Evolutionary conservation across 1,140 invertebrate species (phyloP), one percentile per base, ranked within the genome.

Genomic region (Harpegnathos saltator): DNA sequence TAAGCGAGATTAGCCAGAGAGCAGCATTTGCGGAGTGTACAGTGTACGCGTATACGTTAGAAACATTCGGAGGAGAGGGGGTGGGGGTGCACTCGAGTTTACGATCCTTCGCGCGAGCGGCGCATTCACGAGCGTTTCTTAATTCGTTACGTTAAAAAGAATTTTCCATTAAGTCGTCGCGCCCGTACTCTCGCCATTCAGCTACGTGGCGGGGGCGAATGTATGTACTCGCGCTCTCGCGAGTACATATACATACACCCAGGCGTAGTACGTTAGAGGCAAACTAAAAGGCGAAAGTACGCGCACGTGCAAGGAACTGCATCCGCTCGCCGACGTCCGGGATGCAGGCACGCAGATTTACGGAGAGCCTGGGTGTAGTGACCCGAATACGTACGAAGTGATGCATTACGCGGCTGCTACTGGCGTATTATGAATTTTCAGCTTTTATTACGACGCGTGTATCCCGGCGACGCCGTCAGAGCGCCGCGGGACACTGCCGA

Each of bases 401-500:
- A 90, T 87, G 84, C 82, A 89, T 90, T 85, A 82, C 80, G 69
- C 80, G 54, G 62, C 83, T 75, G 82, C 69, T 74, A 59, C 81
- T 56, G 61, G 50, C 83, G 72, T 85, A 87, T 90, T 89, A 89
- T 88, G 85, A 89, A 90, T 90, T 90, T 90, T 85, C 63, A 80
- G 74, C 77, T 85, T 87, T 89, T 87, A 90, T 87, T 77, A 80
- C 75, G 54, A 69, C 81, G 66, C 85, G 73, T 38, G 66, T 66
- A 73, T 87, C 38, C 62, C 52, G 74, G 50, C 61, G 48, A 68
- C 59, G 19, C 3, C 48, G 54, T 33, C 29, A 26, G 68, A n/a
- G n/a, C n/a, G n/a, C n/a, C 26, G 44, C 52, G 29, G 24, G 12
- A 62, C 44, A 24, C 59, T 71, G 73, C 26, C 56, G 54, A 66